Evolutionary conservation across 2,888 invertebrate species (phyloP).

Genomic region (Stenurella melanura): DNA sequence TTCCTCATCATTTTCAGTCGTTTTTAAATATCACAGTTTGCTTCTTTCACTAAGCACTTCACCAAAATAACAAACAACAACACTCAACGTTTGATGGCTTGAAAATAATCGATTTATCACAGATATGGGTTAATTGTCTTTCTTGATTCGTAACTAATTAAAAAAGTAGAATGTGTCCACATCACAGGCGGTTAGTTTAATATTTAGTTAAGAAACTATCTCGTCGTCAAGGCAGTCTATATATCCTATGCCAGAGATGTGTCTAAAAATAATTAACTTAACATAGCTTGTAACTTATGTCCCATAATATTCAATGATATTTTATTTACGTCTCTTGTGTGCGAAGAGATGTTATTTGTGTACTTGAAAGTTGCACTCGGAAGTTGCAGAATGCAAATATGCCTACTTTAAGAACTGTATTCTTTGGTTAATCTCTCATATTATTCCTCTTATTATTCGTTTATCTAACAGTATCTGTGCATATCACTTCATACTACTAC

Average conservation of each 20-base stretch:
- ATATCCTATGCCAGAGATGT: constrained; percentile 65
- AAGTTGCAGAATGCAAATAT: not conserved
- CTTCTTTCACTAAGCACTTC: constrained; percentile 16
- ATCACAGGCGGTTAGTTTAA: constrained; percentile 39
- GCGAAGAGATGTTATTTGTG: not conserved
- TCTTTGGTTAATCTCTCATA: too few species aligned
- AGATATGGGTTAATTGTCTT: constrained; percentile 17
- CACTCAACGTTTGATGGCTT: not conserved
- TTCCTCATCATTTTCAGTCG: constrained; percentile 60
- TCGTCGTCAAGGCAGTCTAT: constrained; percentile 56
- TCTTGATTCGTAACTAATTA: constrained; percentile 14
- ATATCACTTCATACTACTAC: too few species aligned
- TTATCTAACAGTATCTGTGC: too few species aligned
- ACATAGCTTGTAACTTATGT: constrained; percentile 34
- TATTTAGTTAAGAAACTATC: constrained; percentile 55
- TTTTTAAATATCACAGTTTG: constrained; percentile 44
- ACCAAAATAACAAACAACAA: constrained; percentile 17
- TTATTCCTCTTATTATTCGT: too few species aligned
- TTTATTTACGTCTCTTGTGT: constrained; percentile 22
- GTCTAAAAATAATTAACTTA: constrained; percentile 67
- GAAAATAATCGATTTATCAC: constrained; percentile 34
- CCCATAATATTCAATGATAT: constrained; percentile 32
- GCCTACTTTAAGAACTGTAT: too few species aligned
- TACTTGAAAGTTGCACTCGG: not conserved
- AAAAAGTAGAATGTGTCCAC: constrained; percentile 48